A percentile compares a stretch with the other conserved stretches of the same genome.
These are phyloP conservation scores for Bombus huntii DNA, from an alignment of 1,140 invertebrate genomes.

Conservation along the genomic window DNA sequence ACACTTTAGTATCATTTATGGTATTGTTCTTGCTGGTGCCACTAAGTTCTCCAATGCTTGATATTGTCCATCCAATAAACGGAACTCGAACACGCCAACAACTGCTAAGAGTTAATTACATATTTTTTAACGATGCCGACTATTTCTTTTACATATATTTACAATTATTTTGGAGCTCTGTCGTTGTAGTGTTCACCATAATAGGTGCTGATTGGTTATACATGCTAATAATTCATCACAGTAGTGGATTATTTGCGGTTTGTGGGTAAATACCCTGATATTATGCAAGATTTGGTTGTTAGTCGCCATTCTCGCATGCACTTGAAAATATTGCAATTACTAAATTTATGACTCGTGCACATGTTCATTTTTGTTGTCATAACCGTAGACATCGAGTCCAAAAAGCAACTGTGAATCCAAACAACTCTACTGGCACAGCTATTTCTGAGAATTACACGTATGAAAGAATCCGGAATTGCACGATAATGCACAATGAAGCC, in stretches of 20 bases:
- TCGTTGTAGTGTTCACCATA: background rate
- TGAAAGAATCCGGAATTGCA: background rate
- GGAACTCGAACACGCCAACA: constrained; percentile 4
- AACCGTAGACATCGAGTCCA: background rate
- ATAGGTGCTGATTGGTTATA: background rate
- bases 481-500: background rate
- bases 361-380: background rate
- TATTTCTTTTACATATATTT: constrained; percentile 3
- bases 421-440: too few species aligned
- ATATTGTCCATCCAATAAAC: background rate
- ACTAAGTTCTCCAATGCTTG: background rate
- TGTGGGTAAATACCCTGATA: background rate
- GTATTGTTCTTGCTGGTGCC: background rate
- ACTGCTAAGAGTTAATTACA: background rate
- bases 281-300: too few species aligned
- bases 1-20: background rate
- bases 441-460: background rate
- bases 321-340: background rate
- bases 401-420: background rate
- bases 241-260: background rate
- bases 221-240: constrained; percentile 1
- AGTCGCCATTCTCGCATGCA: background rate
- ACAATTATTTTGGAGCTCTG: background rate
- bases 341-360: background rate
- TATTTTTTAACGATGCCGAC: background rate